These are phyloP conservation scores for Argentina silus DNA, from an alignment of 2,797 vertebrate species.

Conservation along the genomic window DNA sequence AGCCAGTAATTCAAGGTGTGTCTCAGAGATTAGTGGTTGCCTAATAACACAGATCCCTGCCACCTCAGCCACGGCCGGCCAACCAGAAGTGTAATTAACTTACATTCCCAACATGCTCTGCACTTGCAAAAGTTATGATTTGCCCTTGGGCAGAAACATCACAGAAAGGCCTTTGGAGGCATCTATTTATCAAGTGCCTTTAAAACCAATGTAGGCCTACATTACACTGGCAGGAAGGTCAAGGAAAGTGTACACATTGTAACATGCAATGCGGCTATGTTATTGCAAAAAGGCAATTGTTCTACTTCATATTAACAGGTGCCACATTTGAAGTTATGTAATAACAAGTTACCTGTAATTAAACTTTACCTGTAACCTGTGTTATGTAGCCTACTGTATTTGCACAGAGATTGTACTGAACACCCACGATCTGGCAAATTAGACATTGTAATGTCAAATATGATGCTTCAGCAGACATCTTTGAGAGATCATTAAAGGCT, in stretches of 20 bases:
- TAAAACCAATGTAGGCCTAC: neutral
- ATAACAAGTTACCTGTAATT: too few species aligned
- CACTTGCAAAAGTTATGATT: conserved; percentile 32
- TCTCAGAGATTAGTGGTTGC: conserved; percentile 44
- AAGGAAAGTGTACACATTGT: neutral
- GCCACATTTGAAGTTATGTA: too few species aligned
- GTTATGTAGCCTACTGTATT: too few species aligned
- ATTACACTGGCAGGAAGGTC: neutral
- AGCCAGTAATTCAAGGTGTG: conserved; percentile 51
- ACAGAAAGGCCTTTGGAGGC: conserved; percentile 35
- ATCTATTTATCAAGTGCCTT: neutral
- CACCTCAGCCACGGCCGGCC: conserved; percentile 17
- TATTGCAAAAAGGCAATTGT: too few species aligned
- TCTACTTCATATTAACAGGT: too few species aligned
- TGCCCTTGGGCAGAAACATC: conserved; percentile 19
- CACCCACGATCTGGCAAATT: too few species aligned
- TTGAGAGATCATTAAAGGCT: too few species aligned
- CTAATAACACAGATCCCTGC: conserved; percentile 49
- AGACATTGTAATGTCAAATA: too few species aligned
- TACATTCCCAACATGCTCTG: conserved; percentile 52
- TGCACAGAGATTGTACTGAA: too few species aligned
- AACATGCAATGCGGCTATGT: too few species aligned
- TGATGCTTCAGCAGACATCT: too few species aligned
- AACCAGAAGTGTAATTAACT: conserved; percentile 47
- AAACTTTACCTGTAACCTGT: too few species aligned